Evolutionary conservation across 2,888 invertebrate genomes (phyloP).

Genomic region (Neoascia interrupta): DNA sequence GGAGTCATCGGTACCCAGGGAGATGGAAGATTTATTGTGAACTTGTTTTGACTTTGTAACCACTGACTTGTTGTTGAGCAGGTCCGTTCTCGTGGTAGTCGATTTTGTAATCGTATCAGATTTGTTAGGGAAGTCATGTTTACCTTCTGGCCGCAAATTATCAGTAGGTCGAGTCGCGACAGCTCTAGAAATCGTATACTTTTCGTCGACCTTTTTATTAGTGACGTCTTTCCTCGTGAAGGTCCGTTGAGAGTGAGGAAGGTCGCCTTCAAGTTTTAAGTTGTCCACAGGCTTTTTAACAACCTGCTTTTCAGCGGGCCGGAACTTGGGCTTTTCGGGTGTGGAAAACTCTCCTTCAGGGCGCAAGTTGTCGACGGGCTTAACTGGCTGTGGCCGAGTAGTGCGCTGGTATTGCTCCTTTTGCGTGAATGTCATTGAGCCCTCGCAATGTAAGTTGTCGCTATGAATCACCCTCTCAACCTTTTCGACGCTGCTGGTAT

Average conservation of each 20-base stretch:
- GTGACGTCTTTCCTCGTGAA: constrained; percentile 76
- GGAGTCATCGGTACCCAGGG: constrained; percentile 82
- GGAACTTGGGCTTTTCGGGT: constrained; percentile 78
- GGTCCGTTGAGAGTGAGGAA: constrained; percentile 77
- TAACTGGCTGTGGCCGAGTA: constrained; percentile 79
- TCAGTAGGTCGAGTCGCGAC: too few relatives aligned
- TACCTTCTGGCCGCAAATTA: constrained; percentile 81
- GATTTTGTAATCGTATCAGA: constrained; percentile 70
- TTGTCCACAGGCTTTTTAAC: constrained; percentile 82
- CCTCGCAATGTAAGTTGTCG: constrained; percentile 82
- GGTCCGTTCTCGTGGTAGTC: background rate
- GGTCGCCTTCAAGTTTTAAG: constrained; percentile 82
- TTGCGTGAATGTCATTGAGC: constrained; percentile 80
- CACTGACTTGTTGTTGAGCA: constrained; percentile 3
- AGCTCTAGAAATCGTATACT: too few relatives aligned
- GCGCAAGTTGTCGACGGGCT: constrained; percentile 81
- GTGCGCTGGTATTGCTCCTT: constrained; percentile 80
- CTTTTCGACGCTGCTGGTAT: constrained; percentile 79
- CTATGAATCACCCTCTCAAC: constrained; percentile 80
- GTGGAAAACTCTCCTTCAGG: constrained; percentile 83
- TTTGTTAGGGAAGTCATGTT: constrained; percentile 80
- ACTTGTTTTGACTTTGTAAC: constrained; percentile 67
- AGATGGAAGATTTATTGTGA: constrained; percentile 83
- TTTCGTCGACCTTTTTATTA: too few relatives aligned
- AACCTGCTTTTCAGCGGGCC: constrained; percentile 80